Evolutionary conservation across 1,140 invertebrate species (phyloP).

Genomic region (Lethocerus indicus): DNA sequence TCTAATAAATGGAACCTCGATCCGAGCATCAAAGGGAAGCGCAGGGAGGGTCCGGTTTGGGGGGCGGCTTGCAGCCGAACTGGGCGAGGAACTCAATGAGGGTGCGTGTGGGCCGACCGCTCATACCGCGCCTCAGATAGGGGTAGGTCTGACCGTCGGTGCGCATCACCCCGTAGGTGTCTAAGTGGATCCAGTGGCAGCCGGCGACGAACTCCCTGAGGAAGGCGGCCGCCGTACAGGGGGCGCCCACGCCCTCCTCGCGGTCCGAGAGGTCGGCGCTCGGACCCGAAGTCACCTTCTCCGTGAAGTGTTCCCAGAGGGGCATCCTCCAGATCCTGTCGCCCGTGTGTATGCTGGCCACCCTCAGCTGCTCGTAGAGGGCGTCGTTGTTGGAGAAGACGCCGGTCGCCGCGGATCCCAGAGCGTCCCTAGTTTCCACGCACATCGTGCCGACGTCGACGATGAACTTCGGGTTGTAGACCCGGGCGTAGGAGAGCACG

Average conservation of each 20-base stretch:
- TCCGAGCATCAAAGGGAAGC: too few species aligned
- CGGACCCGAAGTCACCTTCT: slow-evolving; percentile 27
- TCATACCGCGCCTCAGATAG: slow-evolving; percentile 54
- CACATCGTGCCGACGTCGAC: slow-evolving; percentile 46
- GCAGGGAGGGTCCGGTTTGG: too few species aligned
- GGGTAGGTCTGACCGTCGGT: slow-evolving; percentile 42
- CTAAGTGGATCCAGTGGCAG: slow-evolving; percentile 36
- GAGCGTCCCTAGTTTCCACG: slow-evolving; percentile 32
- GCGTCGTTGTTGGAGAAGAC: slow-evolving; percentile 35
- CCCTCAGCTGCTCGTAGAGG: slow-evolving; percentile 30
- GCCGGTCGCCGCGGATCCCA: slow-evolving; percentile 35
- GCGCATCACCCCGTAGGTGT: slow-evolving; percentile 34
- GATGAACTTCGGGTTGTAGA: slow-evolving; percentile 38
- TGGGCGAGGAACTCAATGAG: slow-evolving; percentile 50
- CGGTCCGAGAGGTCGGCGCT: slow-evolving; percentile 4
- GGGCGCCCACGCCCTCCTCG: slow-evolving; percentile 22
- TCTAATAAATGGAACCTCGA: too few species aligned
- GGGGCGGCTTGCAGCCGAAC: slow-evolving; percentile 16
- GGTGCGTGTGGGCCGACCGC: slow-evolving; percentile 64
- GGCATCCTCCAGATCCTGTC: slow-evolving; percentile 50
- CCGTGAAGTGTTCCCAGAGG: slow-evolving; percentile 37
- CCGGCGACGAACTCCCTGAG: slow-evolving; percentile 35
- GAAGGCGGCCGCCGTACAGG: slow-evolving; percentile 38
- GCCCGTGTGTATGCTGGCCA: slow-evolving; percentile 34
- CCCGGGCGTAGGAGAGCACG: slow-evolving; percentile 39